phyloP scores from a whole-genome alignment of 2,113 vertebrate species.

The Pseudorectes ferrugineus region DNA sequence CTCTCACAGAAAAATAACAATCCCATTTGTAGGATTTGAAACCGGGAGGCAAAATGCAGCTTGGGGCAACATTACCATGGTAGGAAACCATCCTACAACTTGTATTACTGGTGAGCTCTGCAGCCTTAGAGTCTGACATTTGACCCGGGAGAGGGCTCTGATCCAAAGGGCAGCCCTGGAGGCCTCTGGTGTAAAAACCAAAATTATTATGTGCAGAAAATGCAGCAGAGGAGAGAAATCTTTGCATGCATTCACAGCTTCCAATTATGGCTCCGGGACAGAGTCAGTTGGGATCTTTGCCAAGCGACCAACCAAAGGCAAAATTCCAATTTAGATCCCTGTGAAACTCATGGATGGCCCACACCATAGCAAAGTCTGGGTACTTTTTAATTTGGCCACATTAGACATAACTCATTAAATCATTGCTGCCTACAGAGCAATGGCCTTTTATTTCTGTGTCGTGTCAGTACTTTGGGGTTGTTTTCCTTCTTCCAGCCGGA shows the following conservation, averaged over 20 bases:
- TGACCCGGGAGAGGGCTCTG: background rate
- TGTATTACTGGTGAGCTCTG: background rate
- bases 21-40: background rate
- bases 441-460: constrained; percentile 15
- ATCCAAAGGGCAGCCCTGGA: background rate
- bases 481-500: background rate
- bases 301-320: constrained; percentile 72
- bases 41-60: background rate
- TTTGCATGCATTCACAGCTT: constrained; percentile 23
- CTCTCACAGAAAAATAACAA: background rate
- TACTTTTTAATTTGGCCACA: constrained; percentile 73
- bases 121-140: background rate
- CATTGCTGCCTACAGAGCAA: constrained; percentile 63
- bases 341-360: constrained; percentile 72
- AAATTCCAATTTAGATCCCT: constrained; percentile 79
- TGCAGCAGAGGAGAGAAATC: constrained; percentile 5
- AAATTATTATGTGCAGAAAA: background rate
- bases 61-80: background rate
- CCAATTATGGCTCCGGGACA: constrained; percentile 21
- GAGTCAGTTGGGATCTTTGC: constrained; percentile 40
- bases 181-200: background rate
- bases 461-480: constrained; percentile 34
- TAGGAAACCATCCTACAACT: background rate
- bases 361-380: constrained; percentile 52
- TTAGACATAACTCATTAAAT: constrained; percentile 80